phyloP scores from a whole-genome alignment of 2,888 invertebrate genomes.

The Polydrusus cervinus region DNA sequence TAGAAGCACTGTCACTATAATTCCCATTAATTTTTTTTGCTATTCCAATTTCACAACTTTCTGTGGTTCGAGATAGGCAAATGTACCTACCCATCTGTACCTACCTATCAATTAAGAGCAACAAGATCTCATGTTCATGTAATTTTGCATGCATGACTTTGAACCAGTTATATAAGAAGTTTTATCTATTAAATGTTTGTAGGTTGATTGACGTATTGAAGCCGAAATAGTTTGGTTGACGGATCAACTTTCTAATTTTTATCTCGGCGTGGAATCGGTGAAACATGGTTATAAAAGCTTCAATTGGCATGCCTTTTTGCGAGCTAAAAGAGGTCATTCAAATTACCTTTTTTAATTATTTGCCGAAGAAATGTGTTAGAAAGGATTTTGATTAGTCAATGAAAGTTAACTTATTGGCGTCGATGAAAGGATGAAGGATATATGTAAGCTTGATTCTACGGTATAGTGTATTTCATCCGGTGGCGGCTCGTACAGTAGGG shows the following conservation, averaged over 20 bases:
- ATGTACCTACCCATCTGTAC: not conserved
- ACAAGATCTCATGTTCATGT: slow-evolving; percentile 2
- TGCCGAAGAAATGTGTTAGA: not conserved
- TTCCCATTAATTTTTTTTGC: not conserved
- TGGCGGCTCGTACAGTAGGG: too few species aligned
- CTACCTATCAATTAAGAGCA: slow-evolving; percentile 13
- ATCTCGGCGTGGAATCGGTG: slow-evolving; percentile 5
- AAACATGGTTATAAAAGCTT: not conserved
- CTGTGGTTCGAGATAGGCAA: slow-evolving; percentile 10
- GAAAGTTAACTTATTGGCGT: not conserved
- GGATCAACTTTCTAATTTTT: slow-evolving; percentile 27
- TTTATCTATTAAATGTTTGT: slow-evolving; percentile 24
- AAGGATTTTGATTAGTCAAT: not conserved
- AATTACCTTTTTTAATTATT: not conserved
- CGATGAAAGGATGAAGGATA: too few species aligned
- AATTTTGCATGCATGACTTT: slow-evolving; percentile 22
- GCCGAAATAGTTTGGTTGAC: slow-evolving; percentile 17
- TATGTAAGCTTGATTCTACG: too few species aligned
- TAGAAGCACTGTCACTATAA: slow-evolving; percentile 1
- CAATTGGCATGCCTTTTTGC: not conserved
- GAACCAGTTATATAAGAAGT: slow-evolving; percentile 28
- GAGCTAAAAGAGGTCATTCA: not conserved
- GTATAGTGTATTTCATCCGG: too few species aligned
- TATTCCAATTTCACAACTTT: slow-evolving; percentile 8
- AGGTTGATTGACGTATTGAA: slow-evolving; percentile 27